These are phyloP conservation scores for Muscicapa comitata DNA, from an alignment of 2,797 vertebrate species.

Conservation along the genomic window DNA sequence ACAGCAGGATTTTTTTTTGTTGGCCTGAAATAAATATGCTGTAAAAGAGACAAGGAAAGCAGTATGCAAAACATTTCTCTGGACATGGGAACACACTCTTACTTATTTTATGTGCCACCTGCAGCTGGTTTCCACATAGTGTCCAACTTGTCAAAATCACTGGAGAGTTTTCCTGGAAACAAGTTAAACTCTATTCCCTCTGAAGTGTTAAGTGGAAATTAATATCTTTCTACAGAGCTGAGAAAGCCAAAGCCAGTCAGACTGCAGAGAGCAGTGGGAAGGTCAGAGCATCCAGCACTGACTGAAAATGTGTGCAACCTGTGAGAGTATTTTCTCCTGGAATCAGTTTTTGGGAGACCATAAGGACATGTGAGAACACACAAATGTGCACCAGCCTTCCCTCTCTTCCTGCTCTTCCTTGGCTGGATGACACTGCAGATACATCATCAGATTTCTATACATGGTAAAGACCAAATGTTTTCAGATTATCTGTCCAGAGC, in stretches of 20 bases:
- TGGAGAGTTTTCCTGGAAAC: not conserved
- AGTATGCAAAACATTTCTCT: not conserved
- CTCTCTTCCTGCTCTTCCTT: not conserved
- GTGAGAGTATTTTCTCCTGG: not conserved
- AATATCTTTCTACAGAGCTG: not conserved
- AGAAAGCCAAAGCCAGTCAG: not conserved
- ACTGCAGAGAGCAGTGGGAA: not conserved
- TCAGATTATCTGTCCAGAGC: not conserved
- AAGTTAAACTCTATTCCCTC: not conserved
- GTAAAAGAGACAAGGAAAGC: not conserved
- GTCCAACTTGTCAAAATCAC: not conserved
- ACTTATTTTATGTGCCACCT: not conserved
- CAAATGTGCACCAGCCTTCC: not conserved
- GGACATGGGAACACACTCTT: not conserved
- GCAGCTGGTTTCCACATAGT: not conserved
- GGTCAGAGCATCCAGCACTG: not conserved
- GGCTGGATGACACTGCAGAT: not conserved
- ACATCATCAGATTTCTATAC: not conserved
- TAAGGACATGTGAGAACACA: not conserved
- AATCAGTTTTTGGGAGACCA: not conserved
- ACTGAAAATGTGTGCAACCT: not conserved
- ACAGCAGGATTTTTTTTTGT: not conserved
- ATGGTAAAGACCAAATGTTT: not conserved
- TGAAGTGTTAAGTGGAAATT: not conserved
- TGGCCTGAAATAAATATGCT: not conserved